Base-by-base conservation (phyloP, 30 jellyfish, hydroid and myxozoan species). In the Aurelia aurita region DNA sequence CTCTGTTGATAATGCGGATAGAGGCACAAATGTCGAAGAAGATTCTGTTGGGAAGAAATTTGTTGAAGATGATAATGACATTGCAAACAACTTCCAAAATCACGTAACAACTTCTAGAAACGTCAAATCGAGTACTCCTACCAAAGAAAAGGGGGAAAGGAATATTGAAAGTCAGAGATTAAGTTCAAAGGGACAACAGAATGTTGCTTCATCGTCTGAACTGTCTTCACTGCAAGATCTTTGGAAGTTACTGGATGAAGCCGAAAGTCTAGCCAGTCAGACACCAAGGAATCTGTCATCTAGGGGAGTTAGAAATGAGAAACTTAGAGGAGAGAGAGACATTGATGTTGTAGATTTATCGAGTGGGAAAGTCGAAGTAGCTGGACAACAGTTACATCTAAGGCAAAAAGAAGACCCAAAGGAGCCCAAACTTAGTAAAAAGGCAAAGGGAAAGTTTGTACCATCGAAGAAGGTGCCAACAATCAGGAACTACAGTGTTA, bases 201-300 rank as follows among this genome's bases (percentile, higher is more conserved):
- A 55, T 54, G 72, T 70, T 19, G 35, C 90, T 10, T 89, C 97
- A 12, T 79, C 91, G 11, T 89, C 97, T 7, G 85, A 79, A 1
- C 69, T 80, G 1, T 68, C 97, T 25, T 89, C 97, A 2, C 26
- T 89, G 69, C 89, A 69, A n/a, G 97, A 89, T 53, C 85, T 89
- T 26, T 89, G 97, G 97, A 89, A 39, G 61, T 35, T 92, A 8
- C 87, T 86, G 14, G 95, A 84, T 64, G 97, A 90, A 43, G 74
- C 93, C 2, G 91, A 83, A 35, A 69, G 89, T 45, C 66, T 79
- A 32, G 81, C 77, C 32, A 74, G 77, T 61, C 87, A 53, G 54
- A 87, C 96, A 3, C 96, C 96, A 35, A 85, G 89, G 49, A 83
- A 75, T 21, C 57, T 59, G 44, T 71, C 84, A 3, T 21, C 54